Evolutionary conservation across 2,888 invertebrate species (phyloP).

Genomic region (Sarcophaga caerulescens): DNA sequence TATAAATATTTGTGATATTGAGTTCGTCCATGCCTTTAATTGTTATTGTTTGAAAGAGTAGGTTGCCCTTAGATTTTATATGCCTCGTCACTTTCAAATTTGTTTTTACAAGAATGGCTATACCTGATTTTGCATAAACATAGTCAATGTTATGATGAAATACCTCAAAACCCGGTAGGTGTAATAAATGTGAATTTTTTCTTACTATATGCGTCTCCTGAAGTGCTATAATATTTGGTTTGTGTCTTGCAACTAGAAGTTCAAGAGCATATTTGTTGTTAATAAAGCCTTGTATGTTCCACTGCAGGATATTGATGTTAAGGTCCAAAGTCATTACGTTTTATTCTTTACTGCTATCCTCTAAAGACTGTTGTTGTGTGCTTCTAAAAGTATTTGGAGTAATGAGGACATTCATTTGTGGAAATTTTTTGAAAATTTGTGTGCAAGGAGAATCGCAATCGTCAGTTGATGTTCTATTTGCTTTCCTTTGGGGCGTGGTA

Average conservation of each 20-base stretch:
- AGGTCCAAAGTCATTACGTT: neutral
- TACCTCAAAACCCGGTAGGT: conserved; percentile 31
- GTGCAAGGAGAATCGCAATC: conserved; percentile 8
- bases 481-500: neutral
- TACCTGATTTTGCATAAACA: conserved; percentile 20
- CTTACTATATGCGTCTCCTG: conserved; percentile 37
- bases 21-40: neutral
- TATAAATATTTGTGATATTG: neutral
- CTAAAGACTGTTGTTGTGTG: neutral
- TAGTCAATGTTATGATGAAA: conserved; percentile 26
- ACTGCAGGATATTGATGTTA: conserved; percentile 23
- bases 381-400: conserved; percentile 26
- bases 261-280: conserved; percentile 33
- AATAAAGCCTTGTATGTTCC: conserved; percentile 28
- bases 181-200: conserved; percentile 18
- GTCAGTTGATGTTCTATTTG: neutral
- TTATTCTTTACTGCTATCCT: neutral
- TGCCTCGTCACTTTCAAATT: neutral
- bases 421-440: conserved; percentile 16
- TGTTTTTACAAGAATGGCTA: neutral
- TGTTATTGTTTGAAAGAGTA: conserved; percentile 5
- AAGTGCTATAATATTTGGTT: conserved; percentile 12
- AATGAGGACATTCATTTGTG: conserved; percentile 26
- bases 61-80: neutral
- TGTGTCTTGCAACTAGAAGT: conserved; percentile 16